Conservation (phyloP, 2,888 invertebrate species). For the Lasiommata megera region DNA sequence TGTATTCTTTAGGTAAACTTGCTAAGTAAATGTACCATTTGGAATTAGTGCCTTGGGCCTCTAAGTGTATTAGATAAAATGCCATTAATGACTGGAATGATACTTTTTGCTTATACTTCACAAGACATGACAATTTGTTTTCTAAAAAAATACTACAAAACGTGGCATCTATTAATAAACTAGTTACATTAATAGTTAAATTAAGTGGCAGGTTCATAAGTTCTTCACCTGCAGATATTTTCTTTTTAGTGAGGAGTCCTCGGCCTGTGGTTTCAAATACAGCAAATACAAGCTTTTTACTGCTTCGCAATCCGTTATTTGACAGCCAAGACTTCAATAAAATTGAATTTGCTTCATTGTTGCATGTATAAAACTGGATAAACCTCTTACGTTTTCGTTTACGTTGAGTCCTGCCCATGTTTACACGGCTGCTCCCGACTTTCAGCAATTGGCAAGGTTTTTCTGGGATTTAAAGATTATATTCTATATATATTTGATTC, state of each 20-base stretch:
- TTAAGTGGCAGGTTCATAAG: slow-evolving; percentile 83
- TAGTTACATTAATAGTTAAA: slow-evolving; percentile 81
- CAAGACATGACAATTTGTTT: slow-evolving; percentile 67
- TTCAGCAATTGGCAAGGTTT: slow-evolving; percentile 13
- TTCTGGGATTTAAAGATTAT: too few relatives aligned
- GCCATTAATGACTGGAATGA: slow-evolving; percentile 88
- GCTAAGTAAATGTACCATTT: slow-evolving; percentile 84
- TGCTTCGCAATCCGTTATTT: slow-evolving; percentile 78
- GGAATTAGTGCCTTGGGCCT: slow-evolving; percentile 76
- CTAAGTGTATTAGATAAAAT: slow-evolving; percentile 87
- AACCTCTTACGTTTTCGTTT: slow-evolving; percentile 56
- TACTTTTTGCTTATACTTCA: slow-evolving; percentile 58
- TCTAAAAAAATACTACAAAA: slow-evolving; percentile 75
- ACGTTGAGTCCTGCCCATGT: slow-evolving; percentile 78
- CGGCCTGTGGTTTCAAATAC: slow-evolving; percentile 86
- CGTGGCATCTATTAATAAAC: slow-evolving; percentile 74
- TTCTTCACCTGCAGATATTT: slow-evolving; percentile 78
- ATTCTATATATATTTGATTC: too few relatives aligned
- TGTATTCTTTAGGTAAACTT: slow-evolving; percentile 84
- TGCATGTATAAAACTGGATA: slow-evolving; percentile 56
- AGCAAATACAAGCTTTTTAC: slow-evolving; percentile 78
- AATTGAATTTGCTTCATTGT: slow-evolving; percentile 60
- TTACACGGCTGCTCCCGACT: neutral
- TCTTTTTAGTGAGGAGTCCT: slow-evolving; percentile 84
- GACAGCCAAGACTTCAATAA: slow-evolving; percentile 79